Evolutionary conservation across 2,797 vertebrate species (phyloP), one percentile per base, ranked within the genome.

Genomic region (Nasua narica): DNA sequence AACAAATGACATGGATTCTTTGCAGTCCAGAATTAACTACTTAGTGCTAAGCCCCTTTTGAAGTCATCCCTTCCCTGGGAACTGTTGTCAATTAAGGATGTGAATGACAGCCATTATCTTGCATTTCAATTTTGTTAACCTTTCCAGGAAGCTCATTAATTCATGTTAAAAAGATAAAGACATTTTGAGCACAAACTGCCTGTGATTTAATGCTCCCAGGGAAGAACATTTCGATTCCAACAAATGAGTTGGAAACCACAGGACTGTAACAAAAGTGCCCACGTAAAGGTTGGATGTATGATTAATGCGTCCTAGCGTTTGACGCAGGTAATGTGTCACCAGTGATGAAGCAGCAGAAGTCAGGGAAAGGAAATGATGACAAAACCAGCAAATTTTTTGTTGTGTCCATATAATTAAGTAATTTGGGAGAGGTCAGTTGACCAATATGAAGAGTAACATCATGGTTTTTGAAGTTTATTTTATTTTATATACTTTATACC

Each of bases 101-200:
- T 56, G 27, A 81, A 82, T 76, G 54, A 40, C n/a, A 92, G 37
- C 54, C 19, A 54, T 72, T 52, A 69, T 50, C 25, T 62, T 82
- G 50, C n/a, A 65, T 62, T 88, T 82, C 12, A 52, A 29, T 70
- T 78, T 43, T 58, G 76, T 74, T 90, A 86, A 79, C 67, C 65
- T 88, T 92, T 85, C 69, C 56, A 85, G 87, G 74, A 92, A 93
- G 62, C 69, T 84, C 81, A 67, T 90, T 94, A 69, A 58, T 95
- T 85, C 52, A 10, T 65, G 19, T 95, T 91, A 60, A 94, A 96
- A 94, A 43, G 60, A 85, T 93, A 52, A 88, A 96, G 56, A 78
- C 50, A 67, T 77, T 67, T 81, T 81, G 32, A 95, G 32, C 35
- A 77, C 40, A 86, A 88, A 92, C 29, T 88, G 65, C 50, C 3